Evolutionary conservation across 2,797 vertebrate species (phyloP), one percentile per base, ranked within the genome.

Genomic region (Pseudomugil tenellus): DNA sequence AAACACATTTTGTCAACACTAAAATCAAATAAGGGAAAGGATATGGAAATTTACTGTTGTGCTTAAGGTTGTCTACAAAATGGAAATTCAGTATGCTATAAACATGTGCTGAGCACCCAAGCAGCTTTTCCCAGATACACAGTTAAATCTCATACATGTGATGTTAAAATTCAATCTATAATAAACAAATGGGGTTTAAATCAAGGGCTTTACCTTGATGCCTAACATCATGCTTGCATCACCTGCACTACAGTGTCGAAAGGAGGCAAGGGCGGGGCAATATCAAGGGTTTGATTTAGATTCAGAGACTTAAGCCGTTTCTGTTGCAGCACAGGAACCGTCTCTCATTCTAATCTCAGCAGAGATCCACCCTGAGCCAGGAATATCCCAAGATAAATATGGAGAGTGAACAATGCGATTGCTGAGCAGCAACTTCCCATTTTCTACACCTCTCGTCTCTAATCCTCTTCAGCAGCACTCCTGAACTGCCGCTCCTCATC

Each of bases 381-480:
- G 90, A 93, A 94, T 93, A 93, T 94, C 93, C 93, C 84, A 91
- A 93, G 92, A 93, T 93, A 93, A 94, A 94, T 93, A 92, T 90
- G 91, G 89, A 93, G 92, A 92, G 87, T 90, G 91, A 94, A 94
- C 92, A 94, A 94, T 93, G 90, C 76, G 84, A 93, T 90, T 93
- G 92, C 93, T 92, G 92, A 94, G 92, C 86, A 84, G 90, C 91
- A 92, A 91, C 91, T 91, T 92, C 87, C 87, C 88, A 87, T 87
- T 90, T 87, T 88, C 84, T 84, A 84, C 84, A 90, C 85, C 86
- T 84, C 89, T 89, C 65, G 66, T 81, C 80, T 87, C 88, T 94
- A 94, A 94, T 94, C 94, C 93, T 93, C 93, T 94, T 84, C 90
- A 87, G 84, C 85, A 90, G 89, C 90, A 87, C 91, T 92, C 88